A percentile compares a stretch with the other conserved stretches of the same genome.
phyloP scores from a whole-genome alignment of 2,113 vertebrate genomes.

The Nerophis lumbriciformis region DNA sequence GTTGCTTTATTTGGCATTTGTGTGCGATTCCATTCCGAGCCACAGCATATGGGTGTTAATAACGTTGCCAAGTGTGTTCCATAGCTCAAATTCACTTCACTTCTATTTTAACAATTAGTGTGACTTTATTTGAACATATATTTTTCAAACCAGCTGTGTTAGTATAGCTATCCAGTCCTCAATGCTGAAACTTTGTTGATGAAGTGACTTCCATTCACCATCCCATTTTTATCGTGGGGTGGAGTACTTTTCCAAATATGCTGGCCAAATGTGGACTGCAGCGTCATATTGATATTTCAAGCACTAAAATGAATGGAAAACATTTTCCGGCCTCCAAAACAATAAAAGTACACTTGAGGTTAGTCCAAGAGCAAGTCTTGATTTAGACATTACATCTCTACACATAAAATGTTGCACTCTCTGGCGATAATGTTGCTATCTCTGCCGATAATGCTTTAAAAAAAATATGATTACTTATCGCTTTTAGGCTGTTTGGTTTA shows the following conservation, averaged over 20 bases:
- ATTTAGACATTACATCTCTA: conserved; percentile 16
- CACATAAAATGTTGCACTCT: conserved; percentile 3
- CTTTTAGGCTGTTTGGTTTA: no score
- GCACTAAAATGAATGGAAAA: conserved; percentile 39
- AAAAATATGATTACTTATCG: neutral
- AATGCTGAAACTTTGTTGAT: conserved; percentile 26
- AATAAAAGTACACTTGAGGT: conserved; percentile 46
- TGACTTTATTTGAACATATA: neutral
- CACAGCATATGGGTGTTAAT: neutral
- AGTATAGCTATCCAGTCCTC: neutral
- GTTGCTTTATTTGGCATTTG: conserved; percentile 9
- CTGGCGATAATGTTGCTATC: neutral
- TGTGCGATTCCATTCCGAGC: conserved; percentile 2
- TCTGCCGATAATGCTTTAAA: neutral
- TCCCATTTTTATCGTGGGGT: conserved; percentile 28
- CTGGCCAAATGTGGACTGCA: conserved; percentile 31
- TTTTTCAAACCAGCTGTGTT: neutral
- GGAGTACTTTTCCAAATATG: conserved; percentile 47
- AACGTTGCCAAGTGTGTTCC: neutral
- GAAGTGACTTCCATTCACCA: conserved; percentile 24
- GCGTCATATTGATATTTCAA: conserved; percentile 58
- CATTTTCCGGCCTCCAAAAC: conserved; percentile 47
- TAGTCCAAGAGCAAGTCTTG: conserved; percentile 16
- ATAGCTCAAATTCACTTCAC: neutral
- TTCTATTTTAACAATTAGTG: neutral